Evolutionary conservation across 1,140 invertebrate genomes (phyloP).

Genomic region (Charaxes varanes): DNA sequence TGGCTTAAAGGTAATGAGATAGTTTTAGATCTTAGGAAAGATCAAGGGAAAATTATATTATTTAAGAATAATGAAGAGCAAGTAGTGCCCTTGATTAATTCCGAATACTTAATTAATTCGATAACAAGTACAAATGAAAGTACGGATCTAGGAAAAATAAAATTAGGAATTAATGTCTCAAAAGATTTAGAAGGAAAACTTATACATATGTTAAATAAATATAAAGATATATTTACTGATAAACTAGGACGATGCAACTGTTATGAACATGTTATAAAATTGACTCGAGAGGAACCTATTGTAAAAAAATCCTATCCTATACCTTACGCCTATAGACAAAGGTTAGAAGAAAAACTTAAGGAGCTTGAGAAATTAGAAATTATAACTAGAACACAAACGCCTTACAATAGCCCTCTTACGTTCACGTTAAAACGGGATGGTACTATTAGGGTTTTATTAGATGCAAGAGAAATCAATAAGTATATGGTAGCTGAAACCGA

Average conservation of each 20-base stretch:
- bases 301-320: conserved; percentile 30
- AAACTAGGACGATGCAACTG: conserved; percentile 5
- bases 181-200: neutral
- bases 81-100: neutral
- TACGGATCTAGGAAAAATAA: neutral
- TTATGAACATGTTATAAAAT: conserved; percentile 30
- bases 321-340: conserved; percentile 27
- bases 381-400: conserved; percentile 24
- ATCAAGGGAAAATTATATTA: conserved; percentile 1
- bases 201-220: neutral
- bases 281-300: conserved; percentile 20
- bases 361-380: conserved; percentile 22
- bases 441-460: conserved; percentile 36
- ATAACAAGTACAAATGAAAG: neutral
- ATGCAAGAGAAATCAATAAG: conserved; percentile 39
- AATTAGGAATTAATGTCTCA: neutral
- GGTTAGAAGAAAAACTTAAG: conserved; percentile 18
- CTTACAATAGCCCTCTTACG: conserved; percentile 41
- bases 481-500: conserved; percentile 35
- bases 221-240: conserved; percentile 12
- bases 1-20: conserved; percentile 23
- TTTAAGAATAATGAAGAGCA: conserved; percentile 1
- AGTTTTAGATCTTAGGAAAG: conserved; percentile 12
- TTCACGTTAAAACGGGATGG: conserved; percentile 34
- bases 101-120: neutral